Evolutionary conservation across 2,113 vertebrate species (phyloP).

Genomic region (Mormyrus lacerda): DNA sequence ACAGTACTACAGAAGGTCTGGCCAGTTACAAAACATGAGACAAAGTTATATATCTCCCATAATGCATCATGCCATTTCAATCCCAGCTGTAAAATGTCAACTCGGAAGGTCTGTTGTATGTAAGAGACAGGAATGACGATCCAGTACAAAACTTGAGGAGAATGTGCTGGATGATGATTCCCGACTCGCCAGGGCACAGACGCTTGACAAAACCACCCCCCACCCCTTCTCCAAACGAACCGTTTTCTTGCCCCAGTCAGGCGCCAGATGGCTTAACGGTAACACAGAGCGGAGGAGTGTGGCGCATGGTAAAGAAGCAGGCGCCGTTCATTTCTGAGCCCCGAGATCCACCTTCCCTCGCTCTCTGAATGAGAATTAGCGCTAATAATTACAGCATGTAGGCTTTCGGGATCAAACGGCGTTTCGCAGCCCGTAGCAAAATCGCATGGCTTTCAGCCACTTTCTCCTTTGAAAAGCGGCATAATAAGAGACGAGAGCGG

Average conservation of each 20-base stretch:
- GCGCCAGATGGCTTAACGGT: constrained; percentile 8
- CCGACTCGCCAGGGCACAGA: constrained; percentile 45
- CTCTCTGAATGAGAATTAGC: background rate
- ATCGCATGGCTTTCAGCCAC: background rate
- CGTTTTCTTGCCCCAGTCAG: constrained; percentile 7
- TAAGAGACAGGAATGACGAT: constrained; percentile 61
- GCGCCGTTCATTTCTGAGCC: background rate
- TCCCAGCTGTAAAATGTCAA: constrained; percentile 70
- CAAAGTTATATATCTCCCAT: constrained; percentile 66
- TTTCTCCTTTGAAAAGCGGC: background rate
- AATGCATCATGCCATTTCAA: constrained; percentile 67
- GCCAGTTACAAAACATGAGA: constrained; percentile 65
- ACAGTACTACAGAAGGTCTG: constrained; percentile 54
- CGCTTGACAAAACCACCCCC: constrained; percentile 28
- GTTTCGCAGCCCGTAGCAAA: background rate
- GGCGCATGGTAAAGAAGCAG: background rate
- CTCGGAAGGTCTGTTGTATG: constrained; percentile 63
- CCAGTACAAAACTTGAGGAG: constrained; percentile 54
- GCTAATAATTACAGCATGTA: background rate
- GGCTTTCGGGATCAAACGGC: background rate
- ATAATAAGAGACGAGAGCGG: background rate
- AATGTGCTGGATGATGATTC: constrained; percentile 58
- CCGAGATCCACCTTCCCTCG: background rate
- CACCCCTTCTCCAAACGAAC: background rate
- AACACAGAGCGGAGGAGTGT: background rate